Conservation (phyloP, 2,797 vertebrate genomes). For the Vespertilio murinus region DNA sequence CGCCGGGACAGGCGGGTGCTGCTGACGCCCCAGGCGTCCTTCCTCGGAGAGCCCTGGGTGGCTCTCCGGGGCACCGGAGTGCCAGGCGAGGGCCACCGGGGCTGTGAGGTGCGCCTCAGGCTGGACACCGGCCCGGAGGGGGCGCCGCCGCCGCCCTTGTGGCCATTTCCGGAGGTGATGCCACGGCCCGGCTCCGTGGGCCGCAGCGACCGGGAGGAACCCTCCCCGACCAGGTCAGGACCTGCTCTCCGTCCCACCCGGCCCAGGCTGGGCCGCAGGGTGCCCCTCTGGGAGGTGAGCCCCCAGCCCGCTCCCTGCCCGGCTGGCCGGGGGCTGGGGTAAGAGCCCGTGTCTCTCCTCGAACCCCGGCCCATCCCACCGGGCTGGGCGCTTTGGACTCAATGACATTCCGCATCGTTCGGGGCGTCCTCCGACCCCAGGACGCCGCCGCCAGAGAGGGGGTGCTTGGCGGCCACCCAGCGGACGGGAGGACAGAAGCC, state of each 20-base stretch:
- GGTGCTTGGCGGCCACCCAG: not conserved
- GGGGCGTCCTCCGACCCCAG: not conserved
- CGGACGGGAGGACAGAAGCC: rapidly evolving
- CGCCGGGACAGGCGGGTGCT: conserved; percentile 56
- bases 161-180: not conserved
- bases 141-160: not conserved
- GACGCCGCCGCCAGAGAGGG: not conserved
- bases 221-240: not conserved
- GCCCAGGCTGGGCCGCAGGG: not conserved
- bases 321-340: not conserved
- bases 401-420: rapidly evolving
- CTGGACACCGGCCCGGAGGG: not conserved
- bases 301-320: not conserved
- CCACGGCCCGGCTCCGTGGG: not conserved
- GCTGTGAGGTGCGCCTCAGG: not conserved
- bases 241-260: not conserved
- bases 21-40: not conserved
- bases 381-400: not conserved
- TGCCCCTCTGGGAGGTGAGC: not conserved
- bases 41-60: not conserved
- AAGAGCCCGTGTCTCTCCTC: not conserved
- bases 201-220: not conserved
- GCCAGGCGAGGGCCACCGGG: not conserved
- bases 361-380: rapidly evolving
- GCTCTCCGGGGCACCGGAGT: not conserved